These are phyloP conservation scores for Thera obeliscata DNA, from an alignment of 2,888 invertebrate genomes.

Conservation along the genomic window DNA sequence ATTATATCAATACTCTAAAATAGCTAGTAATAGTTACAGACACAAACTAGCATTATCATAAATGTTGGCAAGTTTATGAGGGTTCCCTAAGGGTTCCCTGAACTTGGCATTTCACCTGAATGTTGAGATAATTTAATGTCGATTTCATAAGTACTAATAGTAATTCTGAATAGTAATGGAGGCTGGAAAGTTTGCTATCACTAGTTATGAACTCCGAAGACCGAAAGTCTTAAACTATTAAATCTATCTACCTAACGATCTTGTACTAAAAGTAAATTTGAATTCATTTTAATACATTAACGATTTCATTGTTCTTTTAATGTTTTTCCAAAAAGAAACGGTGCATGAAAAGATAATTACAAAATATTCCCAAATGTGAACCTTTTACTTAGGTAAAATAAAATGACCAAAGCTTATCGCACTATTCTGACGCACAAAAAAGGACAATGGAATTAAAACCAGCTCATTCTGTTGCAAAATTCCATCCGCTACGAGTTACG, in stretches of 20 bases:
- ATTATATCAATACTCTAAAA: too few species aligned
- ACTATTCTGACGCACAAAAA: too few species aligned
- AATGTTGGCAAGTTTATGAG: not conserved
- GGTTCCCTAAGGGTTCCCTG: conserved; percentile 33
- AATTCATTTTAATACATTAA: not conserved
- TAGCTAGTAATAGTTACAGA: too few species aligned
- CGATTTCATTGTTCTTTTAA: too few species aligned
- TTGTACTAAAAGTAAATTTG: not conserved
- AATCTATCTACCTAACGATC: not conserved
- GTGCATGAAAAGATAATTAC: too few species aligned
- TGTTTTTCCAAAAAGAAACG: too few species aligned
- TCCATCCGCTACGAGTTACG: too few species aligned
- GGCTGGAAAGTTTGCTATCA: conserved; percentile 15
- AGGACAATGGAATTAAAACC: too few species aligned
- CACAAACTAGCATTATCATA: not conserved
- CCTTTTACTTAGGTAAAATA: too few species aligned
- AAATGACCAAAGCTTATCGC: too few species aligned
- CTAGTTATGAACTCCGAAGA: conserved; percentile 1
- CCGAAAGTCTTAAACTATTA: not conserved
- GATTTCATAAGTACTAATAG: conserved; percentile 52
- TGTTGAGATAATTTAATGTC: conserved; percentile 64
- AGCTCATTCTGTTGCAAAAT: too few species aligned
- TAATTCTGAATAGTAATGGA: conserved; percentile 49
- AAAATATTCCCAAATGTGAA: too few species aligned
- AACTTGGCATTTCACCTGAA: conserved; percentile 65